phyloP scores from a whole-genome alignment of 2,888 invertebrate species.

The Sturmia bella region DNA sequence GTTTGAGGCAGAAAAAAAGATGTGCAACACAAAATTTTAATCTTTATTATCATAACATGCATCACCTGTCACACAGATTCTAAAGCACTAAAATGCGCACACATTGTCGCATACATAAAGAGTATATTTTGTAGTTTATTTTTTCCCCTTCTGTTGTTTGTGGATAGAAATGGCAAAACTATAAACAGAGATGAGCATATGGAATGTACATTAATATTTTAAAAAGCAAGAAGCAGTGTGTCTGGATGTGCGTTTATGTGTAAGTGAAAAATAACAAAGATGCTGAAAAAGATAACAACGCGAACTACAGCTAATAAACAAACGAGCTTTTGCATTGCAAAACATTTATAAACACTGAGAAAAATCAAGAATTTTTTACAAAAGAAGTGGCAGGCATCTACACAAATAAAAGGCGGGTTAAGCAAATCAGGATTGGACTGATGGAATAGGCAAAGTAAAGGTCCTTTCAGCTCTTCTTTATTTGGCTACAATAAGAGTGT shows the following conservation, averaged over 20 bases:
- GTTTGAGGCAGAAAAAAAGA: neutral
- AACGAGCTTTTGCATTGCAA: too few relatives aligned
- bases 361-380: neutral
- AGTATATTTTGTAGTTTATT: slow-evolving; percentile 1
- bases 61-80: slow-evolving; percentile 62
- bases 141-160: neutral
- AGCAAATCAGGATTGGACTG: too few relatives aligned
- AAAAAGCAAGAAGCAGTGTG: neutral
- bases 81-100: slow-evolving; percentile 16
- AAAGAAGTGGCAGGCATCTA: too few relatives aligned
- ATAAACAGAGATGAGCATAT: slow-evolving; percentile 43
- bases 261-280: slow-evolving; percentile 7
- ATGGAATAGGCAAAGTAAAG: too few relatives aligned
- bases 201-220: slow-evolving; percentile 23
- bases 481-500: too few relatives aligned
- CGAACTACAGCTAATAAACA: slow-evolving; percentile 31
- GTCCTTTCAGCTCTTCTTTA: too few relatives aligned
- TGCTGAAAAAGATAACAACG: slow-evolving; percentile 6
- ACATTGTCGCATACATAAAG: neutral
- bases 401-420: too few relatives aligned
- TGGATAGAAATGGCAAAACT: slow-evolving; percentile 7
- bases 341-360: neutral
- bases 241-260: neutral
- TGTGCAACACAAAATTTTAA: slow-evolving; percentile 44
- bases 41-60: slow-evolving; percentile 69